phyloP scores from a whole-genome alignment of 2,113 vertebrate species.

The Pterocles gutturalis region DNA sequence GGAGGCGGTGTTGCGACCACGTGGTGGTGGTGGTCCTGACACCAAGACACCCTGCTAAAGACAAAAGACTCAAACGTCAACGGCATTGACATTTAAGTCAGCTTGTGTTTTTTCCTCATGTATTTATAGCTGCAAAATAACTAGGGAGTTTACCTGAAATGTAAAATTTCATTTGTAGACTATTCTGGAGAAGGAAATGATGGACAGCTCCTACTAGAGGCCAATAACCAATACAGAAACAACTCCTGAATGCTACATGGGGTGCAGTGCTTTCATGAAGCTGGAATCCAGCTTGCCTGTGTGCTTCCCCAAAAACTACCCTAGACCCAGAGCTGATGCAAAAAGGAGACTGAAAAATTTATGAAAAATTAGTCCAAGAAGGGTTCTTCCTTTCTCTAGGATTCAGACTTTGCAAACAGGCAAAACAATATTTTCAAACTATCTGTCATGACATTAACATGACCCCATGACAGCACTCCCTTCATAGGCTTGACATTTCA shows the following conservation, averaged over 20 bases:
- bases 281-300: neutral
- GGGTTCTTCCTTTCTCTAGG: neutral
- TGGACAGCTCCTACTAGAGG: neutral
- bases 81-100: neutral
- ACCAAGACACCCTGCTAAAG: neutral
- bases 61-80: neutral
- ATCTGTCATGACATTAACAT: neutral
- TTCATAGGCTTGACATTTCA: neutral
- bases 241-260: neutral
- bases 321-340: neutral
- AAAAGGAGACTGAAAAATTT: neutral
- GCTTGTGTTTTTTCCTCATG: neutral
- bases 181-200: neutral
- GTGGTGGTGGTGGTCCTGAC: too few species aligned
- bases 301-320: neutral
- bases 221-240: neutral
- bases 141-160: neutral
- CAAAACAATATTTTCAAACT: neutral
- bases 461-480: neutral
- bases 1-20: too few species aligned
- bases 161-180: neutral
- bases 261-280: rapidly evolving
- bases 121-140: neutral
- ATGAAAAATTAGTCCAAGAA: neutral
- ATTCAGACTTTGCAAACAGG: neutral